Base-by-base conservation (phyloP, 2,113 vertebrate species). In the Laterallus jamaicensis region DNA sequence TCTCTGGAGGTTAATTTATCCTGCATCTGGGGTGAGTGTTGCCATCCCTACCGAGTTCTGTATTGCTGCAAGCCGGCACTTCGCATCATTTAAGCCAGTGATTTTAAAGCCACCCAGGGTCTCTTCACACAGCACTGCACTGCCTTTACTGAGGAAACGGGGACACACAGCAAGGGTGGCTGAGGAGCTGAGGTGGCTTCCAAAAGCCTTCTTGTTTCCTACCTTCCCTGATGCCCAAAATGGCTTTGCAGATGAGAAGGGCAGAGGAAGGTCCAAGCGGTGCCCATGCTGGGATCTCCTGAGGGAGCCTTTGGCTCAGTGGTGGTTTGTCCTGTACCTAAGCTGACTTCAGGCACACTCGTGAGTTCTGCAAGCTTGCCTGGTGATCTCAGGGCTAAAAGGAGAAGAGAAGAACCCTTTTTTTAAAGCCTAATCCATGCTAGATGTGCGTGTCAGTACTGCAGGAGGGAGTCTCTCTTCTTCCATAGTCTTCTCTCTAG, bases 1-100 rank as follows among this genome's bases (percentile, higher is more conserved):
- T 94, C 88, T 92, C 95, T 80, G 59, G 94, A 82, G 92, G 86
- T 86, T 88, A 52, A 90, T 91, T 95, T 75, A 19, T 82, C 42
- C 63, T 52, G 67, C 11, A 1, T 55, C 63, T 87, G 84, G 67
- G 87, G 47, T 47, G 64, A 29, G 11, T 42, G 52, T 60, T 86
- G 32, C 80, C 64, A 28, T 88, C 80, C 64, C 66, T 49, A 17
- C 32, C 3, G 66, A 82, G 74, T 22, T 81, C 60, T 71, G 69
- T 35, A 20, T 26, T 78, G 88, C 94, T 92, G 58, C 70, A 21
- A 32, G 28, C 69, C 70, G 87, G 37, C 87, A 73, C 63, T 54
- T 94, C 16, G 0, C 73, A 26, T 84, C n/a, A 14, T 44, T 79
- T 66, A 76, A 69, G 31, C 22, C 66, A 31, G 42, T 8, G 54